A percentile compares a stretch with the other conserved stretches of the same genome.
Evolutionary conservation across 2,888 invertebrate genomes (phyloP).

Genomic region (Flexamia atlantica): DNA sequence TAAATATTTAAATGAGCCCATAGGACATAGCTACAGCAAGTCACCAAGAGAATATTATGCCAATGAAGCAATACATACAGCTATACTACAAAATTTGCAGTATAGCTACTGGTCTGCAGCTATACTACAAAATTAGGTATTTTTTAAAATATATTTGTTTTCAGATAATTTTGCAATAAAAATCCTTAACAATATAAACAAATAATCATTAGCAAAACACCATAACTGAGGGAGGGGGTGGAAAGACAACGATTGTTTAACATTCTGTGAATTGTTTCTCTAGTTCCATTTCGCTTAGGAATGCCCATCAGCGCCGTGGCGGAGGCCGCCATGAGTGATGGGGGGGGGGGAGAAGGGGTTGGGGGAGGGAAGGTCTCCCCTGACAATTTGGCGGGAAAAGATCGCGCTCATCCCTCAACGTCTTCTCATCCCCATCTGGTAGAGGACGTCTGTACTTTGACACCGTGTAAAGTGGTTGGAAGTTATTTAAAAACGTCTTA

Average conservation of each 20-base stretch:
- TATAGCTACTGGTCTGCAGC: no score
- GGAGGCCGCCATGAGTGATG: conserved; percentile 18
- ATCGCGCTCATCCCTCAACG: conserved; percentile 41
- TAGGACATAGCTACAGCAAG: no score
- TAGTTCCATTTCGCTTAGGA: conserved; percentile 33
- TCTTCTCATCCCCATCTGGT: not conserved
- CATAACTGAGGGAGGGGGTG: not conserved
- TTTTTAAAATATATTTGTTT: no score
- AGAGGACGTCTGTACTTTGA: not conserved
- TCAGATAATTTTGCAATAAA: no score
- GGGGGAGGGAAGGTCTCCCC: not conserved
- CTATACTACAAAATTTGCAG: no score
- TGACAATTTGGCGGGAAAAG: conserved; percentile 43
- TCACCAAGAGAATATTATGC: no score
- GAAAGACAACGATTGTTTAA: conserved; percentile 15
- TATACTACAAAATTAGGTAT: no score
- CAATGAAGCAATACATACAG: no score
- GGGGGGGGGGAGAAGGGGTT: not conserved
- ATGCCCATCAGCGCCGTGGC: conserved; percentile 32
- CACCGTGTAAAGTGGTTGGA: not conserved
- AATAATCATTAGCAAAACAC: conserved; percentile 18
- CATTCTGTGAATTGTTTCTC: conserved; percentile 48
- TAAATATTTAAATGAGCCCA: no score
- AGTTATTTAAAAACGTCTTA: no score
- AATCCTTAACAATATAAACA: no score